Conservation (phyloP, 2,797 vertebrate species). For the Acipenser transmontanus region DNA sequence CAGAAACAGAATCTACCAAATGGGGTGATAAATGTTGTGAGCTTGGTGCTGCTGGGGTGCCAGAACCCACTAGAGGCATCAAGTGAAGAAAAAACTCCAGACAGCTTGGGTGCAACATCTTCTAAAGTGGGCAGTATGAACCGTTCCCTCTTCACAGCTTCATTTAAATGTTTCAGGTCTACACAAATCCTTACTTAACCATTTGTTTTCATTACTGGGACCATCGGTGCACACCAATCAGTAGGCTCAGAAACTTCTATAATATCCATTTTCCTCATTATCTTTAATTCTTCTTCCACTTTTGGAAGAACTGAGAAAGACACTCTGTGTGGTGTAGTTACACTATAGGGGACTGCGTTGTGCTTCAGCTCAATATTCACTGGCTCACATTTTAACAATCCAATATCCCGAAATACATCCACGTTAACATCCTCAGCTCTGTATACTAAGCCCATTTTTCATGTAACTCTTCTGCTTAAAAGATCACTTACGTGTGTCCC, state of each 20-base stretch:
- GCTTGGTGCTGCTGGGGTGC: conserved; percentile 6
- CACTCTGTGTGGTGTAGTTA: not conserved
- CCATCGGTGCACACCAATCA: conserved; percentile 1
- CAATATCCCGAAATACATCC: not conserved
- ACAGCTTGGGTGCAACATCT: conserved; percentile 10
- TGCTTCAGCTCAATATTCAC: conserved; percentile 11
- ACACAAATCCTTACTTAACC: conserved; percentile 15
- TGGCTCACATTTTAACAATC: conserved; percentile 4
- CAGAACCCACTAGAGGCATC: conserved; percentile 10
- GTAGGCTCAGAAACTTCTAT: not conserved
- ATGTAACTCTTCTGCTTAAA: not conserved
- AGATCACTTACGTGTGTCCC: conserved; percentile 3
- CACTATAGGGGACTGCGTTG: conserved; percentile 8
- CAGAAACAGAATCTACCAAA: conserved; percentile 10
- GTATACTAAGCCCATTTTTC: not conserved
- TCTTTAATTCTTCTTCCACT: conserved; percentile 8
- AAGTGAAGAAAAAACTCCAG: conserved; percentile 11
- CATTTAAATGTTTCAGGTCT: conserved; percentile 12
- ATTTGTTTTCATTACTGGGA: conserved; percentile 11
- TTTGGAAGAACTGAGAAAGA: not conserved
- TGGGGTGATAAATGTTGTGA: conserved; percentile 14
- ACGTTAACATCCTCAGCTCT: not conserved
- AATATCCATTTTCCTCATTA: not conserved
- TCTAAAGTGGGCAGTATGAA: conserved; percentile 12
- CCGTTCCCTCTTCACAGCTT: conserved; percentile 14